These are phyloP conservation scores for Torymus tubicola DNA, from an alignment of 2,888 invertebrate species.

Conservation along the genomic window DNA sequence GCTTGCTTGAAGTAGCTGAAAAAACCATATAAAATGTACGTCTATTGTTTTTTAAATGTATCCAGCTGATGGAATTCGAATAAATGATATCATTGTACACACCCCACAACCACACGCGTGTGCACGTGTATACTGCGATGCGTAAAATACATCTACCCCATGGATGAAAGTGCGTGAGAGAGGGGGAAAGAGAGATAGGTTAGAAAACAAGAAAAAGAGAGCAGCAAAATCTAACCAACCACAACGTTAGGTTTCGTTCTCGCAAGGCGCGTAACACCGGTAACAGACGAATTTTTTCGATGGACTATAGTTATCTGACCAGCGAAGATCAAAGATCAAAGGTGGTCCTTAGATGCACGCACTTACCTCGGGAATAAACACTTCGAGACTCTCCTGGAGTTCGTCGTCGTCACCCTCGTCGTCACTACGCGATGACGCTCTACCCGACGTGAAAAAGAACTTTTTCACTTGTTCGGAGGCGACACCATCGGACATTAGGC, in stretches of 20 bases:
- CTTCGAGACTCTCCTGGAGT: constrained; percentile 84
- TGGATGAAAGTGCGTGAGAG: too few species aligned
- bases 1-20: constrained; percentile 87
- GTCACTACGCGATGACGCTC: constrained; percentile 63
- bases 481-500: constrained; percentile 81
- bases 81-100: too few species aligned
- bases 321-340: neutral
- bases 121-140: too few species aligned
- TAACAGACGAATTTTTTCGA: constrained; percentile 18
- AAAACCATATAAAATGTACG: constrained; percentile 59
- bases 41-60: neutral
- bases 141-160: too few species aligned
- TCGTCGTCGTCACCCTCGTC: constrained; percentile 75
- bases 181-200: too few species aligned
- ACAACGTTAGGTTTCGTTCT: too few species aligned
- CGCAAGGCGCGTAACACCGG: constrained; percentile 40
- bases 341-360: neutral
- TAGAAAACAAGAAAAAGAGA: too few species aligned
- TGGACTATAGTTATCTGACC: neutral
- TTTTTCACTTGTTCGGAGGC: constrained; percentile 85
- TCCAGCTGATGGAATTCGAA: too few species aligned
- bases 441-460: constrained; percentile 87
- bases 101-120: too few species aligned
- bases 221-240: too few species aligned
- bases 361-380: constrained; percentile 87